Evolutionary conservation across 2,797 vertebrate genomes (phyloP).

Genomic region (Tapirus indicus): DNA sequence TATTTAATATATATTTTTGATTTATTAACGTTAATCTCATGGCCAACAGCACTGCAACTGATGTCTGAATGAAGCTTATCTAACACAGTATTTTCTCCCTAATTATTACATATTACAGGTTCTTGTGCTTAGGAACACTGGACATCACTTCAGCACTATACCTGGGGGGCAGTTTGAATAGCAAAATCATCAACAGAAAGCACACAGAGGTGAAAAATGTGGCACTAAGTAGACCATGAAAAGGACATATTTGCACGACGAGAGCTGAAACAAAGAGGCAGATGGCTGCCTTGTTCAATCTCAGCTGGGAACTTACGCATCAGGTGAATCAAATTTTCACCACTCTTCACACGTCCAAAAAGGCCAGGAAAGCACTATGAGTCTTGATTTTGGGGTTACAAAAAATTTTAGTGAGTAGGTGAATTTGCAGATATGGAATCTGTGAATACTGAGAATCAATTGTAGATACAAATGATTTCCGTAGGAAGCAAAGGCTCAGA

Average conservation of each 20-base stretch:
- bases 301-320: not conserved
- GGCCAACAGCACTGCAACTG: not conserved
- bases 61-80: not conserved
- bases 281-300: not conserved
- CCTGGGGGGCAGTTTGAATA: not conserved
- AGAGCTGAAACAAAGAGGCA: not conserved
- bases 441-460: not conserved
- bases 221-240: not conserved
- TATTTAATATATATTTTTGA: not conserved
- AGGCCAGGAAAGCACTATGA: not conserved
- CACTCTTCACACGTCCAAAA: not conserved
- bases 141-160: not conserved
- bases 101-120: not conserved
- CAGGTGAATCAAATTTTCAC: not conserved
- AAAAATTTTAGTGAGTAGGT: not conserved
- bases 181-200: not conserved
- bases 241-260: not conserved
- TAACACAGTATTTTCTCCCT: not conserved
- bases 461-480: not conserved
- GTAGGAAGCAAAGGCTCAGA: constrained; percentile 1
- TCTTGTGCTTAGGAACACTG: not conserved
- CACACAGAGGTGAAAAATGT: not conserved
- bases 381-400: not conserved
- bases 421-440: not conserved
- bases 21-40: not conserved